Evolutionary conservation across 2,113 vertebrate genomes (phyloP).

Genomic region (Bombycilla garrulus): DNA sequence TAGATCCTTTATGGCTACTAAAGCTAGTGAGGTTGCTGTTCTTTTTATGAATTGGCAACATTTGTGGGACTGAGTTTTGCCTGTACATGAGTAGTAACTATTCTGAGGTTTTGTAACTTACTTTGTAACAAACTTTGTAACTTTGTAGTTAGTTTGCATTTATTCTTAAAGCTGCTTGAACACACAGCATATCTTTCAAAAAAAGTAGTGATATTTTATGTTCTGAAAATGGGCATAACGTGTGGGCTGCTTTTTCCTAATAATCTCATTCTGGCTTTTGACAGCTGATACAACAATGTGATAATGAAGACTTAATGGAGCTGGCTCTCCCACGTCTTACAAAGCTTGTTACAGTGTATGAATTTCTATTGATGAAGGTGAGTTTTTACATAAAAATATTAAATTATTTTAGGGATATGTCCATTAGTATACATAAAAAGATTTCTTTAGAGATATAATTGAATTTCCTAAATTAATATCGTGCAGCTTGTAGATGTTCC

Average conservation of each 20-base stretch:
- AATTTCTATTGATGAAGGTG: conserved; percentile 93
- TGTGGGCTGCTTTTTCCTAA: neutral
- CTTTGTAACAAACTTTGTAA: too few species aligned
- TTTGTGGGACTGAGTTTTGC: neutral
- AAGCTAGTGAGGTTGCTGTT: neutral
- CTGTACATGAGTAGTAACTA: neutral
- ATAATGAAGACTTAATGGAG: conserved; percentile 88
- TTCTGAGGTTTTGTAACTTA: neutral
- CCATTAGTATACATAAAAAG: neutral
- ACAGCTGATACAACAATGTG: conserved; percentile 85
- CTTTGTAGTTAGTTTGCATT: neutral
- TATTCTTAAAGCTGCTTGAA: neutral
- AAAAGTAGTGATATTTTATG: neutral
- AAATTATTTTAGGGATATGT: neutral
- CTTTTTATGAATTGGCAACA: neutral
- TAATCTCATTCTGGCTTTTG: conserved; percentile 18
- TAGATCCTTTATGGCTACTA: neutral
- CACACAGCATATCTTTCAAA: neutral
- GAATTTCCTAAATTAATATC: neutral
- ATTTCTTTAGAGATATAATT: neutral
- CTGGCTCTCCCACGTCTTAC: conserved; percentile 86
- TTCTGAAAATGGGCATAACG: neutral
- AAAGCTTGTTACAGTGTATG: conserved; percentile 85
- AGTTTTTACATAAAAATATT: neutral
- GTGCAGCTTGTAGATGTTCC: neutral